Conservation (phyloP, 1,140 invertebrate genomes). For the Formica exsecta region DNA sequence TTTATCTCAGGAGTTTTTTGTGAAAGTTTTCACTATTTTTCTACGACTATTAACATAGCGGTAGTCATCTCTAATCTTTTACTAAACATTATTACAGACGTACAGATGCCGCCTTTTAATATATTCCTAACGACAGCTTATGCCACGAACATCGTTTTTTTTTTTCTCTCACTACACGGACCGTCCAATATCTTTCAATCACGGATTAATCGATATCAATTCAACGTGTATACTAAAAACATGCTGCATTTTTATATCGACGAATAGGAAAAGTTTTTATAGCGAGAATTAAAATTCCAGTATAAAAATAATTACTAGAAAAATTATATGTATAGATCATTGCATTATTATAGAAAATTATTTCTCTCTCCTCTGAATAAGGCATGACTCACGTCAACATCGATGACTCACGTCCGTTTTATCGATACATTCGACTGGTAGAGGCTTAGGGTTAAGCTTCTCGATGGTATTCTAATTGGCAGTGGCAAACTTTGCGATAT, state of each 20-base stretch:
- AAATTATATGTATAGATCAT: neutral
- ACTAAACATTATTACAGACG: neutral
- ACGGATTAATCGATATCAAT: neutral
- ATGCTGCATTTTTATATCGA: neutral
- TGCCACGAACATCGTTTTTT: neutral
- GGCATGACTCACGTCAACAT: conserved; percentile 15
- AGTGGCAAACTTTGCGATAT: conserved; percentile 24
- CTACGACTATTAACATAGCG: neutral
- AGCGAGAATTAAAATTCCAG: neutral
- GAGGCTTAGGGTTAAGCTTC: conserved; percentile 9
- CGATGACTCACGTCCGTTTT: conserved; percentile 37
- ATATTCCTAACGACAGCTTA: neutral
- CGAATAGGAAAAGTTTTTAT: neutral
- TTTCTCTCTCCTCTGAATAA: neutral
- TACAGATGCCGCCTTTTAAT: conserved; percentile 1
- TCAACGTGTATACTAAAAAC: neutral
- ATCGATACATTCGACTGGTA: neutral
- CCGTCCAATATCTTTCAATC: neutral
- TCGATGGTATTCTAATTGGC: conserved; percentile 34
- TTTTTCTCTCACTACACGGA: neutral
- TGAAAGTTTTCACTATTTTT: neutral
- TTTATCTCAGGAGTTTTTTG: neutral
- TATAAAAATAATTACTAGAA: neutral
- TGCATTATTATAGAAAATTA: conserved; percentile 5
- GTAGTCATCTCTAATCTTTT: neutral